phyloP scores from a whole-genome alignment of 2,888 invertebrate species.

The Octonoba sinensis region DNA sequence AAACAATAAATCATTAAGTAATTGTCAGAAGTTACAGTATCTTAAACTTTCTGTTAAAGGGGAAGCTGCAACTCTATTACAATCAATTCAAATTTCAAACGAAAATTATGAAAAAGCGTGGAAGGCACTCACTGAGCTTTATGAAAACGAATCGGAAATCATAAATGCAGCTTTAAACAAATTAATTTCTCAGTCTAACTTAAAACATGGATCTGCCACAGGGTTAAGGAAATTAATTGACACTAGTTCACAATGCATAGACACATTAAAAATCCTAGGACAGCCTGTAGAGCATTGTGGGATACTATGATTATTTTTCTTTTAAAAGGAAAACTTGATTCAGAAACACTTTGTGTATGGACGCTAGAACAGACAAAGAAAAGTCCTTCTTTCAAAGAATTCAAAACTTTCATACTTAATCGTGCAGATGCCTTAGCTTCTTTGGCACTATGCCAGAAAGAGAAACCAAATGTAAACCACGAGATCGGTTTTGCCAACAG shows the following conservation, averaged over 20 bases:
- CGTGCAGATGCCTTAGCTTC: neutral
- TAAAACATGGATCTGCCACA: neutral
- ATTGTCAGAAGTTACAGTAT: neutral
- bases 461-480: neutral
- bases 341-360: neutral
- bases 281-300: slow-evolving; percentile 21
- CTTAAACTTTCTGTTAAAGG: neutral
- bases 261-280: slow-evolving; percentile 8
- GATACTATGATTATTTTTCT: slow-evolving; percentile 13
- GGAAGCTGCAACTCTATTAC: neutral
- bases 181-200: slow-evolving; percentile 1
- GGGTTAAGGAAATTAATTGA: slow-evolving; percentile 10
- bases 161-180: neutral
- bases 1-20: neutral
- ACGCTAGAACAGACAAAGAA: neutral
- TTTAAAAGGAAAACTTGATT: slow-evolving; percentile 7
- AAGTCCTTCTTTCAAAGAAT: neutral
- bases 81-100: no score
- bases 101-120: neutral
- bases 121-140: neutral
- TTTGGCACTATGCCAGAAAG: neutral
- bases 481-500: neutral
- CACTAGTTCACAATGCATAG: slow-evolving; percentile 7
- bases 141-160: neutral
- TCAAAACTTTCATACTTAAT: neutral